Conservation (phyloP, 2,113 vertebrate species). For the Microtus pennsylvanicus region DNA sequence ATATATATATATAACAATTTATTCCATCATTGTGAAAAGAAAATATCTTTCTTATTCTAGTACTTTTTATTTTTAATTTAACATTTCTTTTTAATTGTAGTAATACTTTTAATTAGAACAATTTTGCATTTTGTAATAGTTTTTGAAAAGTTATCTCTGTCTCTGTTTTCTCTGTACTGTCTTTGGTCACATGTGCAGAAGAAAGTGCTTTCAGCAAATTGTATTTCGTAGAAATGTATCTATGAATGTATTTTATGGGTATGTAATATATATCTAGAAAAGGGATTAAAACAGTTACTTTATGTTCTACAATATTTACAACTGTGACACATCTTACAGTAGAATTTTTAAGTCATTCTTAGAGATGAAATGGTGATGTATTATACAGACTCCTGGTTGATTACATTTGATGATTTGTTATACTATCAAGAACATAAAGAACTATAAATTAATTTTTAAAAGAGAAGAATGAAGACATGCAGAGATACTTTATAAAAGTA, state of each 20-base stretch:
- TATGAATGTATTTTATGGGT: background rate
- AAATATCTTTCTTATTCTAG: background rate
- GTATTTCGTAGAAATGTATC: slow-evolving; percentile 27
- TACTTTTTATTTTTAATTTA: slow-evolving; percentile 47
- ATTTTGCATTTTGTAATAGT: background rate
- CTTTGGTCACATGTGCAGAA: background rate
- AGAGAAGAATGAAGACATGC: slow-evolving; percentile 7
- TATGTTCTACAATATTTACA: slow-evolving; percentile 17
- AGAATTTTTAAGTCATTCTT: slow-evolving; percentile 30
- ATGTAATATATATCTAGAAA: background rate
- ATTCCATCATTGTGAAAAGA: background rate
- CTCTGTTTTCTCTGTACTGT: background rate
- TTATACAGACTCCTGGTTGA: slow-evolving; percentile 2
- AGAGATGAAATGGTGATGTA: background rate
- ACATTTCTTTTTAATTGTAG: slow-evolving; percentile 2
- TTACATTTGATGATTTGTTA: slow-evolving; percentile 18
- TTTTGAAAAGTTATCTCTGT: background rate
- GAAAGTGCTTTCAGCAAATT: slow-evolving; percentile 17
- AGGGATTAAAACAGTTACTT: background rate
- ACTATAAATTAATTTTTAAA: slow-evolving; percentile 12
- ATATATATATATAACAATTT: background rate
- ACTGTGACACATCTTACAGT: background rate
- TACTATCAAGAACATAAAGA: slow-evolving; percentile 50
- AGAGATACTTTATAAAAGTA: slow-evolving; percentile 3
- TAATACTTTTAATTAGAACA: background rate